Percentiles rank a stretch among this genome's conserved stretches.
Conservation (phyloP, 1,140 invertebrate genomes). For the Platyscapa corneri region DNA sequence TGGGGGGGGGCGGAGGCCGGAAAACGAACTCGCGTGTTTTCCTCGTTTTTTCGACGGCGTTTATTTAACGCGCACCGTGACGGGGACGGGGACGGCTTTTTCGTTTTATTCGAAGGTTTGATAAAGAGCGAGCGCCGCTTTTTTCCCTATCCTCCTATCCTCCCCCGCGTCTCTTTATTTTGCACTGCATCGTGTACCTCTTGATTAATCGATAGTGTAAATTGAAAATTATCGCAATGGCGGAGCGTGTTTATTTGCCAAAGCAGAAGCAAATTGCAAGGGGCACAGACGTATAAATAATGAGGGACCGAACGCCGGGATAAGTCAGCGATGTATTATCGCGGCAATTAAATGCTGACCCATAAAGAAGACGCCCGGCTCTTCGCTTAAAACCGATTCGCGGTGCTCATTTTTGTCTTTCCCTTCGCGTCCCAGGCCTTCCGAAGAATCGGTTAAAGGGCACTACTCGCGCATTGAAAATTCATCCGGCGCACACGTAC, state of each 20-base stretch:
- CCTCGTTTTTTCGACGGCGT: constrained; percentile 6
- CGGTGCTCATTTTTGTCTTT: background rate
- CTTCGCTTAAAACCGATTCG: background rate
- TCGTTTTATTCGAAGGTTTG: constrained; percentile 15
- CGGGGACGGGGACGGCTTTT: background rate
- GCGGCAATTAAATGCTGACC: constrained; percentile 41
- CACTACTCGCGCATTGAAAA: background rate
- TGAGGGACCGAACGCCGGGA: background rate
- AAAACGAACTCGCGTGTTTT: constrained; percentile 42
- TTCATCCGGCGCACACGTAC: background rate
- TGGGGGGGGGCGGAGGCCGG: background rate
- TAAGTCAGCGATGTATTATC: constrained; percentile 37
- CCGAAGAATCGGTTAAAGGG: constrained; percentile 9
- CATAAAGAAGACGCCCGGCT: constrained; percentile 31
- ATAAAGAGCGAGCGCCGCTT: constrained; percentile 28
- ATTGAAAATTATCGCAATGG: constrained; percentile 47
- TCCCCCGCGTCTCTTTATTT: background rate
- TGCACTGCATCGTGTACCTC: constrained; percentile 9
- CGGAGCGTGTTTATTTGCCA: constrained; percentile 7
- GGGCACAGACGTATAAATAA: constrained; percentile 25
- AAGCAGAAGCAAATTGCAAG: constrained; percentile 24
- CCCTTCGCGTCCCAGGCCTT: background rate
- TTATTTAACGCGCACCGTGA: background rate
- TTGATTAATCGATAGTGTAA: constrained; percentile 51
- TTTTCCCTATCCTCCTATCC: background rate